Base-by-base conservation (phyloP, 2,888 invertebrate species). In the Diaprepes abbreviatus region DNA sequence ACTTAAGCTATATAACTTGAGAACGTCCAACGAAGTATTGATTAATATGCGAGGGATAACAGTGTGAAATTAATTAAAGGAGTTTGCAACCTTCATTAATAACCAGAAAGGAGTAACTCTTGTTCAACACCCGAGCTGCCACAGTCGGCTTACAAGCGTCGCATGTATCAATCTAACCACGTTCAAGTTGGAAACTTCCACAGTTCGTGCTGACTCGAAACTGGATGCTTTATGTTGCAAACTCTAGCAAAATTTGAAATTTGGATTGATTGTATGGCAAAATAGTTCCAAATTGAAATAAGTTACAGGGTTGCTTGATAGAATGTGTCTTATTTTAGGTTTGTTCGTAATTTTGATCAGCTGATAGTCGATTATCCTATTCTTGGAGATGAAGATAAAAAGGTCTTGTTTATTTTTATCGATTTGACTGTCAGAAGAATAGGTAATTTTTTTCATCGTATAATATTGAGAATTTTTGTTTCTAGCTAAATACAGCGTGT, bases 61-160 rank as follows among this genome's bases (percentile, higher is more conserved):
- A 83, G 83, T 79, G 80, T 79, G 79, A 84, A 84, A 84, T 84
- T 84, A 84, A 84, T 84, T 84, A 84, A 84, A 83, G 83, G 83
- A 83, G 83, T 83, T 83, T 82, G 80, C 80, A 83, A 81, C 83
- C 83, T 83, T 83, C 84, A 84, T 84, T 84, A 84, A 84, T 84
- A 84, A 82, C 81, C 78, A 78, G 78, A 79, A 80, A 81, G 81
- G 81, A 80, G 80, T 77, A 77, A 78, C 78, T 80, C 79, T 79
- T 78, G 80, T 77, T 75, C 76, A 78, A 78, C 78, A 76, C 74
- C 75, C 74, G 70, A 70, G 58, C 74, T 71, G 73, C 73, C 72
- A 72, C 72, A 60, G 60, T 62, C 63, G 70, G 70, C 70, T 70
- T 65, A 59, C 65, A 70, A 38, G 64, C 57, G 57, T 57, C 69